Evolutionary conservation across 2,113 vertebrate species (phyloP), one percentile per base, ranked within the genome.

Genomic region (Corythornis cristatus): DNA sequence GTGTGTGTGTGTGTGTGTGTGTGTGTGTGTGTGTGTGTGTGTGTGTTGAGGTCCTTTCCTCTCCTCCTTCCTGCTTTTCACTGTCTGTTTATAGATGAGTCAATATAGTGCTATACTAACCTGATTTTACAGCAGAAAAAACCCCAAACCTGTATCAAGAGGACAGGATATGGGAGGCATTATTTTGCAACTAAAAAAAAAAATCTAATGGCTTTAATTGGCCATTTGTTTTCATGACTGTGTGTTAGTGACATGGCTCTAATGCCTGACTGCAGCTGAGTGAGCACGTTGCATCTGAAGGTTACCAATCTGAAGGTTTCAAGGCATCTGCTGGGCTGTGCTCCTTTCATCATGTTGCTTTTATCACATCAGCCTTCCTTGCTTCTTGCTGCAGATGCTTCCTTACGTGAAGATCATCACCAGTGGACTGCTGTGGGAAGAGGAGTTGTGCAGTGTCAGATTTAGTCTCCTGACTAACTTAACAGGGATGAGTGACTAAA

Each of bases 351-450:
- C 6, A 22, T 25, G 35, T 21, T 61, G 14, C 75, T 84, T 84
- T 83, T 42, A 35, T 61, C 62, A 31, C 25, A 54, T 89, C 53
- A 75, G 4, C 56, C 40, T 68, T 83, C 54, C 29, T 57, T 45
- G 53, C 58, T 88, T 48, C 65, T 65, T 13, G 1, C 17, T 60
- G 70, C 40, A 51, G 42, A 48, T 35, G 9, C 0, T 1, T 75
- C 61, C 65, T 64, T 40, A 6, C 3, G 0, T 4, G 29, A 45
- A 68, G 65, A 42, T 12, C 8, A 1, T 74, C 26, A 11, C 53
- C 43, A 29, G 37, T 14, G 77, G 43, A 6, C 22, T 35, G 25
- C 35, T 67, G 51, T 42, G 26, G 29, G 46, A 11, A 33, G 64
- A 25, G 57, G 56, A 43, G 40, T 11, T n/a, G 15, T 60, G 48